phyloP scores from a whole-genome alignment of 2,113 vertebrate genomes.

The Podilymbus podiceps region DNA sequence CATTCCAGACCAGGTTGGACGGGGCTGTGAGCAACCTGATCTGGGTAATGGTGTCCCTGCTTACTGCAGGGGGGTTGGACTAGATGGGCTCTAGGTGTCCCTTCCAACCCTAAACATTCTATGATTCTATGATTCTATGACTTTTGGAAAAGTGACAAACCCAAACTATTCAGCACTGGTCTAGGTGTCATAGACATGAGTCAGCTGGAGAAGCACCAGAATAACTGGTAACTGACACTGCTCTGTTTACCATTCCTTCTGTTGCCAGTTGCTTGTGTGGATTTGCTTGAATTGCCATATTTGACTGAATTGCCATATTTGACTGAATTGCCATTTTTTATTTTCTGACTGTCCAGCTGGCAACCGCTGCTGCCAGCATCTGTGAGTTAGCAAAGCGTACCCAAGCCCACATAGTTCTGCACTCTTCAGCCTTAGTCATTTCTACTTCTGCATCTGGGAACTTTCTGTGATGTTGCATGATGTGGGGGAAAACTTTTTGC shows the following conservation, averaged over 20 bases:
- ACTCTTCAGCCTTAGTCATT: background rate
- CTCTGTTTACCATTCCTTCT: background rate
- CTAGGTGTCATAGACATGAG: background rate
- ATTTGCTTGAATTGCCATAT: background rate
- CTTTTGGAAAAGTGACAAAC: background rate
- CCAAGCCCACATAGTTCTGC: background rate
- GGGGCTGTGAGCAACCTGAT: too few relatives aligned
- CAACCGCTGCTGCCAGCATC: background rate
- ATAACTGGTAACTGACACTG: background rate
- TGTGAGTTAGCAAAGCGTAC: background rate
- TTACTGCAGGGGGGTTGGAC: too few relatives aligned
- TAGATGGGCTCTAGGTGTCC: too few relatives aligned
- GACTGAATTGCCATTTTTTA: background rate
- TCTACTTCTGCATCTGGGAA: background rate
- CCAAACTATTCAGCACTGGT: background rate
- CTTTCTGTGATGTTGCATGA: background rate
- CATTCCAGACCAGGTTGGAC: too few relatives aligned
- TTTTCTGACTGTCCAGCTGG: background rate
- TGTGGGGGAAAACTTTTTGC: background rate
- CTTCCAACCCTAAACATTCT: too few relatives aligned
- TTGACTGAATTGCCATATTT: background rate
- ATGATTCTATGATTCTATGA: too few relatives aligned
- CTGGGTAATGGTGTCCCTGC: too few relatives aligned
- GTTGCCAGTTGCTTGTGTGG: rapidly evolving
- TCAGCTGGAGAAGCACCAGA: background rate